These are phyloP conservation scores for Plemyria rubiginata DNA, from an alignment of 2,888 invertebrate genomes.

Conservation along the genomic window DNA sequence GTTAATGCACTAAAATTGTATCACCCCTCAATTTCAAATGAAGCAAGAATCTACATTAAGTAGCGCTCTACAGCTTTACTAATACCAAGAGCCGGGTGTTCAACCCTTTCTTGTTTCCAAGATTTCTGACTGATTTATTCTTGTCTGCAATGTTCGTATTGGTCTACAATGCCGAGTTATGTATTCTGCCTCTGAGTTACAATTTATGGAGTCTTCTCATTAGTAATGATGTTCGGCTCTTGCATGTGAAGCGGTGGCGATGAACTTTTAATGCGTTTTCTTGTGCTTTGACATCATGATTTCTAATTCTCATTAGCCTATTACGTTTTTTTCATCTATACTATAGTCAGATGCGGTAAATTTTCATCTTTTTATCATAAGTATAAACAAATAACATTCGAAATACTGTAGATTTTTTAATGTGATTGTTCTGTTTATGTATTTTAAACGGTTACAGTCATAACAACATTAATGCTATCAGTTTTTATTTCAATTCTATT, in stretches of 20 bases:
- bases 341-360: neutral
- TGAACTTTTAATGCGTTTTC: slow-evolving; percentile 60
- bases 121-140: neutral
- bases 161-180: neutral
- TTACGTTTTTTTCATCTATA: slow-evolving; percentile 1
- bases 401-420: too few species aligned
- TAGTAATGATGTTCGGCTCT: slow-evolving; percentile 43
- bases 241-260: slow-evolving; percentile 45
- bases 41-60: slow-evolving; percentile 3
- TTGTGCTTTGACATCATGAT: slow-evolving; percentile 54
- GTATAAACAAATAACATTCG: neutral
- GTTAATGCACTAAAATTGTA: slow-evolving; percentile 45
- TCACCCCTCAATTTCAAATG: slow-evolving; percentile 21
- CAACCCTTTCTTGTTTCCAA: neutral
- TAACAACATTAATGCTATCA: neutral
- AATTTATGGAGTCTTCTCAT: slow-evolving; percentile 46
- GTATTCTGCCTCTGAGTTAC: slow-evolving; percentile 32
- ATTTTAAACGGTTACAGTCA: neutral
- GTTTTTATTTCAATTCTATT: neutral
- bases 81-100: neutral
- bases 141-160: neutral
- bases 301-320: slow-evolving; percentile 20
- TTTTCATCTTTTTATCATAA: neutral
- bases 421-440: too few species aligned
- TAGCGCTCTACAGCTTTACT: neutral